A percentile compares a stretch with the other conserved stretches of the same genome.
Conservation (phyloP, 2,888 invertebrate genomes). For the Diloba caeruleocephala region DNA sequence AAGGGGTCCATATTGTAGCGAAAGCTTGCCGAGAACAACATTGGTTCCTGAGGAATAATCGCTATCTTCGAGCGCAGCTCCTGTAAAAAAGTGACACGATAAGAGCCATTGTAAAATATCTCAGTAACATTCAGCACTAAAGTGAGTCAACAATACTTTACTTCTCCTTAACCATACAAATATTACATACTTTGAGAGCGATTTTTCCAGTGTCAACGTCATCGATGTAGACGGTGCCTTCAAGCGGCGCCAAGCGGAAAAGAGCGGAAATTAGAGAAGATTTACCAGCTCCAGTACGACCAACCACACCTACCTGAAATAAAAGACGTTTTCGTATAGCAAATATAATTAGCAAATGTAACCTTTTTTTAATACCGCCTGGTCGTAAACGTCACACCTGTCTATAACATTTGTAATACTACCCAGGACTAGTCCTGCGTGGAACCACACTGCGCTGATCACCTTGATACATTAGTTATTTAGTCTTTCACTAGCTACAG, state of each 20-base stretch:
- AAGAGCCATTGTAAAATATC: too few relatives aligned
- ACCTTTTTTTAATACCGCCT: too few relatives aligned
- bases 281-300: constrained; percentile 96
- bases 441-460: too few relatives aligned
- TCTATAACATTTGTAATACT: too few relatives aligned
- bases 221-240: constrained; percentile 94
- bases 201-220: constrained; percentile 91
- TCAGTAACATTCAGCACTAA: background rate
- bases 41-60: constrained; percentile 90
- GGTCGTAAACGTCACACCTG: too few relatives aligned
- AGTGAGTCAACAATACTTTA: too few relatives aligned
- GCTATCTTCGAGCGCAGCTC: constrained; percentile 91
- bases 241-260: constrained; percentile 94
- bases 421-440: too few relatives aligned
- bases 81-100: constrained; percentile 76
- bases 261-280: constrained; percentile 95
- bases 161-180: too few relatives aligned
- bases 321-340: too few relatives aligned
- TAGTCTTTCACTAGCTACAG: too few relatives aligned
- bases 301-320: constrained; percentile 94
- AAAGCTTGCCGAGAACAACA: constrained; percentile 89
- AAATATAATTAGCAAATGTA: too few relatives aligned
- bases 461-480: too few relatives aligned
- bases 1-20: constrained; percentile 91
- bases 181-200: constrained; percentile 89